Conservation (phyloP, 1,140 invertebrate species). For the Trichoplusia ni region DNA sequence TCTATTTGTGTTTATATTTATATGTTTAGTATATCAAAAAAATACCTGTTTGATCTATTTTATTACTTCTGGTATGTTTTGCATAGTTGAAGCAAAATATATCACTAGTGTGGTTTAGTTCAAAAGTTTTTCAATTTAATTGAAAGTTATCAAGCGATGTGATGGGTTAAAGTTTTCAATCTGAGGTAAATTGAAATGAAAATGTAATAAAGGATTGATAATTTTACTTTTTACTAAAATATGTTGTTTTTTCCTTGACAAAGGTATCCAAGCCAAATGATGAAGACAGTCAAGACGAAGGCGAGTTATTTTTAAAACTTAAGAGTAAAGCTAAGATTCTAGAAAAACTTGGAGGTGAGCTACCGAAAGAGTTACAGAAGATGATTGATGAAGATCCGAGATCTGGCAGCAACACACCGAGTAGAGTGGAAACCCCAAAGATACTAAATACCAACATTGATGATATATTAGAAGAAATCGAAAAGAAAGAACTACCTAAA, state of each 20-base stretch:
- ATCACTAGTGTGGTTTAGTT: constrained; percentile 36
- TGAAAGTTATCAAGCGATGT: constrained; percentile 56
- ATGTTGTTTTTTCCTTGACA: constrained; percentile 30
- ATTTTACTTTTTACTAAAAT: too few species aligned
- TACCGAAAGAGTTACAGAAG: constrained; percentile 65
- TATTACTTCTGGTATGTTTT: constrained; percentile 31
- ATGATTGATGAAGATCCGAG: constrained; percentile 63
- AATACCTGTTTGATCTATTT: constrained; percentile 23
- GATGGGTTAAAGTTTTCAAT: constrained; percentile 68
- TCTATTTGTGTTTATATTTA: background rate
- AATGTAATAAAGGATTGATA: too few species aligned
- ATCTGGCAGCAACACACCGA: constrained; percentile 45
- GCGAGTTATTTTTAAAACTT: constrained; percentile 54
- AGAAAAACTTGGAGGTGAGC: constrained; percentile 70
- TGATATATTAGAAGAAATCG: constrained; percentile 72
- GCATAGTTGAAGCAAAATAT: constrained; percentile 37
- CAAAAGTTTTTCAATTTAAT: constrained; percentile 40
- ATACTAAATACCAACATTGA: constrained; percentile 60
- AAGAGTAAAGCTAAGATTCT: constrained; percentile 73
- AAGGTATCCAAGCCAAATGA: constrained; percentile 43
- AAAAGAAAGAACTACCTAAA: constrained; percentile 73
- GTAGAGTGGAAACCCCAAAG: constrained; percentile 37
- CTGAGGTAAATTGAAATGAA: too few species aligned
- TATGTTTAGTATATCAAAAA: too few species aligned
- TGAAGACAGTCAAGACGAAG: constrained; percentile 69